phyloP scores from a whole-genome alignment of 2,797 vertebrate genomes.

The Otolemur crassicaudatus region DNA sequence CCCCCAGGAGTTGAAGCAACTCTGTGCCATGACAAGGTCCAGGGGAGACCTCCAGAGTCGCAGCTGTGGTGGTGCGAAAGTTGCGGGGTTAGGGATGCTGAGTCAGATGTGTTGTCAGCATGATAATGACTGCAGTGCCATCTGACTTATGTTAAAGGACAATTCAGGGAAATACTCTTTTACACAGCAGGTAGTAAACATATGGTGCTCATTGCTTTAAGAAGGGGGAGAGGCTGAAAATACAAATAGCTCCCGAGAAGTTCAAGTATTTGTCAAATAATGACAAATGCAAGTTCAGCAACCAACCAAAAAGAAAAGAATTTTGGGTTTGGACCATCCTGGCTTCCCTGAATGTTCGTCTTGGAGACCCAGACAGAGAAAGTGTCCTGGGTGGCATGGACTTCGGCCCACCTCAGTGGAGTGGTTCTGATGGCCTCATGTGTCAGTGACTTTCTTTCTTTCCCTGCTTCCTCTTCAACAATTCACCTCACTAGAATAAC shows the following conservation, averaged over 20 bases:
- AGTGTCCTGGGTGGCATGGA: neutral
- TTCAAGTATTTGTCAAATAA: conserved; percentile 29
- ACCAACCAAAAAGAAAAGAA: neutral
- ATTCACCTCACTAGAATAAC: neutral
- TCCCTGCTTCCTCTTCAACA: neutral
- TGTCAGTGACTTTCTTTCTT: neutral
- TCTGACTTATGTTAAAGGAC: neutral
- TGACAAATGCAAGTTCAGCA: neutral
- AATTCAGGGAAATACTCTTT: neutral
- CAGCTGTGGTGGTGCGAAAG: neutral
- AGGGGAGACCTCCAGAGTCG: neutral
- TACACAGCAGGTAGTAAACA: neutral
- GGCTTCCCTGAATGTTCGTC: neutral
- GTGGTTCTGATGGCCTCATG: accelerated
- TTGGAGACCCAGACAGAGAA: neutral
- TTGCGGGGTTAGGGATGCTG: neutral
- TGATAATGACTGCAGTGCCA: neutral
- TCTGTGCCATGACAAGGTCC: neutral
- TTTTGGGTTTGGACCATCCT: neutral
- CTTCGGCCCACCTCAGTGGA: neutral
- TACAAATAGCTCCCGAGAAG: neutral
- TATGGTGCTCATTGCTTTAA: neutral
- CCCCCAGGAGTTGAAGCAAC: neutral
- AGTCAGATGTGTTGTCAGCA: neutral
- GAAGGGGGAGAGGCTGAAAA: neutral